Base-by-base conservation (phyloP, 1,140 invertebrate species). In the Aphelinus atriplicis region DNA sequence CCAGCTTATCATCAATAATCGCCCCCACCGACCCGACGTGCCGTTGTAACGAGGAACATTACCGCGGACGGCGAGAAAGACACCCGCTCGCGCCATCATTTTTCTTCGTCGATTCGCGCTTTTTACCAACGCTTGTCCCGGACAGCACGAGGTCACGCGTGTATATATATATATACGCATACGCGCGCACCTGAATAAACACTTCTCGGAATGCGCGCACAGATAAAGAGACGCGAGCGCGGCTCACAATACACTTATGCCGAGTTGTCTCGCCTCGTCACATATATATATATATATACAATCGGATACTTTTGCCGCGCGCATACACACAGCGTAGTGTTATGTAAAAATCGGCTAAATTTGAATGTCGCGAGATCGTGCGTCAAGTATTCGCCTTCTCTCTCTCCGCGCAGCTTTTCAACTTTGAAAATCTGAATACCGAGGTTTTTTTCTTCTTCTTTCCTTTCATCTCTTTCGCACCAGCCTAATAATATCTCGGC, bases 1-100 rank as follows among this genome's bases (percentile, higher is more conserved):
- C 26, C 26, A 26, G 26, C 26, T 26, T 26, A 51, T 66, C 46
- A 73, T 68, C 65, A 74, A 68, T 74, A 74, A 74, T 74, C 68
- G 68, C 43, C 46, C 5, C 3, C n/a, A 2, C 7, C 2, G 47
- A 43, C 50, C 26, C 4, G 56, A 1, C 63, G 46, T 6, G 2
- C 1, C 57, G 26, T 26, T 53, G 51, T 9, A 4, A 53, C 51
- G 51, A 6, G 51, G 9, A 53, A 6, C 9, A 6, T 6, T 9
- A 26, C 26, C 26, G 26, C 26, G 26, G 45, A 64, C n/a, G 6
- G 46, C 2, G 70, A n/a, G 42, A 61, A 50, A 61, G n/a, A 56
- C 62, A 43, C 26, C 26, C 26, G 26, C 26, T 26, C 26, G 26
- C 26, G 26, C 26, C 26, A 56, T 70, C 67, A 65, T 70, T 75